phyloP scores from a whole-genome alignment of 2,888 invertebrate species.

The Silvanus unidentatus region DNA sequence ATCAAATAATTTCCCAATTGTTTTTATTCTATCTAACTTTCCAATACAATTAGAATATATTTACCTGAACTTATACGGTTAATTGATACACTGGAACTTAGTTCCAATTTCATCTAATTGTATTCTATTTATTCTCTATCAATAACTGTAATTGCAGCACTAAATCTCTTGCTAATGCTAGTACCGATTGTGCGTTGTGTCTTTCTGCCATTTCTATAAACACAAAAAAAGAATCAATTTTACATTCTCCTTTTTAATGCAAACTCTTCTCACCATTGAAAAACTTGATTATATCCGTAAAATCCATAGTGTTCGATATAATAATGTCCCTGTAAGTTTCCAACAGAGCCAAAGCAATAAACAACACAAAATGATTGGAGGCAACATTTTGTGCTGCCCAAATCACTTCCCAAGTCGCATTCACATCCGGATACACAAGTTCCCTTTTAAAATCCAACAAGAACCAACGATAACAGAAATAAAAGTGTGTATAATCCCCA shows the following conservation, averaged over 20 bases:
- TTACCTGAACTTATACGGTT: no score
- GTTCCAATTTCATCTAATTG: no score
- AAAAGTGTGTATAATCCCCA: constrained; percentile 95
- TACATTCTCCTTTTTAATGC: not conserved
- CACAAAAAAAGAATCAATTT: constrained; percentile 9
- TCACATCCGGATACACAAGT: constrained; percentile 89
- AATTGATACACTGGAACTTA: no score
- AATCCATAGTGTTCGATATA: constrained; percentile 93
- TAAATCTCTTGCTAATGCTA: constrained; percentile 78
- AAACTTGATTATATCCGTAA: constrained; percentile 96
- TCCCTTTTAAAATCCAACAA: constrained; percentile 93
- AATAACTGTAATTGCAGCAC: constrained; percentile 85
- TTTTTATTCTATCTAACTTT: no score
- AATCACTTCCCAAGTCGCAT: constrained; percentile 89
- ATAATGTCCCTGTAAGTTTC: constrained; percentile 93
- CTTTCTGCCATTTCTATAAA: constrained; percentile 95
- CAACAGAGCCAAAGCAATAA: constrained; percentile 84
- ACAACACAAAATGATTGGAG: constrained; percentile 85
- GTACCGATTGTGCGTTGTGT: constrained; percentile 78
- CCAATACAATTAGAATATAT: no score
- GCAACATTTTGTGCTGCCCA: constrained; percentile 89
- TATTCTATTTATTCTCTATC: constrained; percentile 74
- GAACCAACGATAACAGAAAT: constrained; percentile 97
- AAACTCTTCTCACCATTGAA: constrained; percentile 72
- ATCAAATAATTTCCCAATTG: no score